Conservation (phyloP, 2,888 invertebrate genomes). For the Seira musarum region DNA sequence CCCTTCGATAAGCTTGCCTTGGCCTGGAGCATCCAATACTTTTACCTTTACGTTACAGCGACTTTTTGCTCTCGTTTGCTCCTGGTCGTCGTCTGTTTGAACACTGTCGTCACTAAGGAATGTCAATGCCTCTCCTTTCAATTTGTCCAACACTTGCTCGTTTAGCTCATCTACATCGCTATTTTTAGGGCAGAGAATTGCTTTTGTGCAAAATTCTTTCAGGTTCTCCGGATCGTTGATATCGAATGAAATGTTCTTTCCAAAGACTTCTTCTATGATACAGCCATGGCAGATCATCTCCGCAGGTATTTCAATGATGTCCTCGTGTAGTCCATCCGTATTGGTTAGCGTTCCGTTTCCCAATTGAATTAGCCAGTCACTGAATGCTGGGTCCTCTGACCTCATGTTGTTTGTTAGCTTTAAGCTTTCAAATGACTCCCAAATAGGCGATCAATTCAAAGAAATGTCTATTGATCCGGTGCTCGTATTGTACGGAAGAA, state of each 20-base stretch:
- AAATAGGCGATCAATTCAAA: constrained; percentile 39
- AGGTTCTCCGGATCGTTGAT: neutral
- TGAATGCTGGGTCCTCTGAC: constrained; percentile 7
- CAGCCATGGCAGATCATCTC: neutral
- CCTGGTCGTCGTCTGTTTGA: constrained; percentile 17
- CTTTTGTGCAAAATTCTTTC: neutral
- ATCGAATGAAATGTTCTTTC: neutral
- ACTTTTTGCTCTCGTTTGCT: constrained; percentile 5
- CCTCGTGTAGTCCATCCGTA: neutral
- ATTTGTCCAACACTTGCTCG: constrained; percentile 10
- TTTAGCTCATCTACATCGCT: constrained; percentile 24
- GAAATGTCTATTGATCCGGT: constrained; percentile 37
- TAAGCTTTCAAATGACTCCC: constrained; percentile 48
- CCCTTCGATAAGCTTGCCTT: constrained; percentile 21
- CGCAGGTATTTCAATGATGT: constrained; percentile 23
- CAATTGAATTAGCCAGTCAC: constrained; percentile 38
- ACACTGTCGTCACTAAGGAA: constrained; percentile 28
- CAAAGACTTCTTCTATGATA: neutral
- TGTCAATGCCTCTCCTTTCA: neutral
- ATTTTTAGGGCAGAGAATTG: constrained; percentile 42
- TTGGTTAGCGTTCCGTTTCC: constrained; percentile 41
- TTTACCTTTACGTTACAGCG: constrained; percentile 27
- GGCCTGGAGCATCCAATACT: neutral
- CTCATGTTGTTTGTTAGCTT: constrained; percentile 56
- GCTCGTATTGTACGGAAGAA: constrained; percentile 43